Evolutionary conservation across 2,888 invertebrate species (phyloP), one percentile per base, ranked within the genome.

Genomic region (Drosophila mimica): DNA sequence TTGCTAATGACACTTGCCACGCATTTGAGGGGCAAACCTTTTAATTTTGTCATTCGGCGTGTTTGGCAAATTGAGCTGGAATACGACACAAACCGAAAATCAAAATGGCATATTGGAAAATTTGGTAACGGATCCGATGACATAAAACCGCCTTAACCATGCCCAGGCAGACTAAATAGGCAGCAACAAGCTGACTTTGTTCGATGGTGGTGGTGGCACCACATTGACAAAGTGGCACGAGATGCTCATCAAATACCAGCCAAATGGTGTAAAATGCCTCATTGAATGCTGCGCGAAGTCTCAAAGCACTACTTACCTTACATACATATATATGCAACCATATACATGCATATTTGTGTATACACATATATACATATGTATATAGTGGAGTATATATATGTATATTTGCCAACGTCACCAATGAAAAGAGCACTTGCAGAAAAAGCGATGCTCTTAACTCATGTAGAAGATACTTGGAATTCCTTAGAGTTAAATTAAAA

Each of bases 251-350:
- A 86, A 89, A 89, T 85, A 57, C 83, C 83, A 88, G 66, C 74
- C 74, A 81, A 84, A 90, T 88, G 86, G 90, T 83, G 89, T 88
- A 83, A 87, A 87, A 88, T 83, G 88, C 87, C 90, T 88, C 90
- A 87, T 87, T 90, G 87, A 87, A 85, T 81, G 67, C 73, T 67
- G 67, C 65, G 67, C 61, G 77, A 74, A 64, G 66, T 79, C 84
- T 78, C 76, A 59, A 73, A 73, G 77, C 70, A 77, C 77, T 70
- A 82, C 79, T 78, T 74, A 74, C 74, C 78, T 64, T 68, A 54
- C 54, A 68, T 59, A 67, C 78, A 61, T 68, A 54, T 58, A 68
- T 59, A 67, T 43, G 28, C 20, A 61, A 4, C 2, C n/a, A 20
- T 53, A 49, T 59, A 53, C 38, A 40, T 48, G n/a, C 7, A 20